Percentiles rank a stretch among this genome's conserved stretches.
Conservation (phyloP, 2,888 invertebrate species). For the Drosophila borborema region DNA sequence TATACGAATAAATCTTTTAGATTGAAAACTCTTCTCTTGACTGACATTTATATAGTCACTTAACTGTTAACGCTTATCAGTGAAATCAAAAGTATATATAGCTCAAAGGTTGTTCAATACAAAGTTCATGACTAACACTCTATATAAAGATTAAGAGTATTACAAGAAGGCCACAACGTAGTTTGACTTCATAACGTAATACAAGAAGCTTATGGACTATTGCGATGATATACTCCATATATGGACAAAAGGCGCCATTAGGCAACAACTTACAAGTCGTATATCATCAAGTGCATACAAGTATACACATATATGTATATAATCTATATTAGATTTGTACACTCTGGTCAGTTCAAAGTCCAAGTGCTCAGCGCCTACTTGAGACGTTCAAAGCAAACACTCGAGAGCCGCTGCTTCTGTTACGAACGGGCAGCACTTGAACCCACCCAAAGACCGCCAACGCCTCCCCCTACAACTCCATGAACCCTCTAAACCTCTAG, state of each 20-base stretch:
- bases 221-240: neutral
- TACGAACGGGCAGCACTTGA: constrained; percentile 5
- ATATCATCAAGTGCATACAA: neutral
- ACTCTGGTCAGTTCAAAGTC: constrained; percentile 59
- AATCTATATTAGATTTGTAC: constrained; percentile 7
- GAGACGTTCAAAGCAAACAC: constrained; percentile 62
- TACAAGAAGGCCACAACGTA: constrained; percentile 5
- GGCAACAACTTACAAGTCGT: constrained; percentile 9
- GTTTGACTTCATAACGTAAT: neutral
- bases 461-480: neutral
- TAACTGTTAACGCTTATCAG: neutral
- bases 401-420: constrained; percentile 63
- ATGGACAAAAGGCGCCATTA: constrained; percentile 8
- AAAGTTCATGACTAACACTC: neutral
- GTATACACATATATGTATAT: constrained; percentile 2
- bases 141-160: neutral
- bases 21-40: neutral
- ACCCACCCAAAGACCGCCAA: neutral
- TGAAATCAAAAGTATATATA: neutral
- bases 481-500: too few relatives aligned
- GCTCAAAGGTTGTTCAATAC: neutral
- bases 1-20: neutral
- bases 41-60: neutral
- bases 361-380: constrained; percentile 59
- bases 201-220: neutral